Base-by-base conservation (phyloP, 2,113 vertebrate genomes). In the Periophthalmodon schlosseri region DNA sequence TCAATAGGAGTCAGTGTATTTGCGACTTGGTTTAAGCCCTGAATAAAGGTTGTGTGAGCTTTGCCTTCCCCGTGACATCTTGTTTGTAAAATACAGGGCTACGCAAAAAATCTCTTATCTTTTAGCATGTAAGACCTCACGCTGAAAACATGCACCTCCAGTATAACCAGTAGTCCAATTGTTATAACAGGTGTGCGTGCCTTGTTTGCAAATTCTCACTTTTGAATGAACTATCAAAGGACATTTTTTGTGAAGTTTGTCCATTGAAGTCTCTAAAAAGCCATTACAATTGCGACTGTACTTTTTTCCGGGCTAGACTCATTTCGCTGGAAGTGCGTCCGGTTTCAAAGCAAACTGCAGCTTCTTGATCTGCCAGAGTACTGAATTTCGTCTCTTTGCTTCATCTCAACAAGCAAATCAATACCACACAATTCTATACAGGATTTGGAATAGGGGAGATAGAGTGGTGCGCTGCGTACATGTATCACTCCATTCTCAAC, bases 1-100 rank as follows among this genome's bases (percentile, higher is more conserved):
- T 96, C 95, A 95, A 94, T 95, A 91, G 94, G 94, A 93, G 91
- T 93, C 95, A 12, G 15, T 95, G 94, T 93, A 91, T 92, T 91
- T 95, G 93, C 93, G 93, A 95, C 46, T 49, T 95, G 94, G 93
- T 77, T 95, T 75, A 92, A 94, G 95, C 93, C 95, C 94, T 91
- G 94, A 93, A 92, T 88, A 93, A 94, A 77, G 49, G 56, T 0
- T 79, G 93, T 93, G 91, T 93, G 92, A 93, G 91, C 93, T 94
- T 74, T 68, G 74, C 72, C 24, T 68, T 93, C 63, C 52, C 69
- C 50, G 10, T 68, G 75, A 85, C 76, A 76, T 77, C 28, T 77
- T 75, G 36, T 72, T 64, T 80, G 33, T 39, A 21, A 65, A 18
- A 65, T 11, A 44, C 63, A 39, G 33, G 21, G 56, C 9, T 23